These are phyloP conservation scores for Cuniculus paca DNA, from an alignment of 2,797 vertebrate species.

Conservation along the genomic window DNA sequence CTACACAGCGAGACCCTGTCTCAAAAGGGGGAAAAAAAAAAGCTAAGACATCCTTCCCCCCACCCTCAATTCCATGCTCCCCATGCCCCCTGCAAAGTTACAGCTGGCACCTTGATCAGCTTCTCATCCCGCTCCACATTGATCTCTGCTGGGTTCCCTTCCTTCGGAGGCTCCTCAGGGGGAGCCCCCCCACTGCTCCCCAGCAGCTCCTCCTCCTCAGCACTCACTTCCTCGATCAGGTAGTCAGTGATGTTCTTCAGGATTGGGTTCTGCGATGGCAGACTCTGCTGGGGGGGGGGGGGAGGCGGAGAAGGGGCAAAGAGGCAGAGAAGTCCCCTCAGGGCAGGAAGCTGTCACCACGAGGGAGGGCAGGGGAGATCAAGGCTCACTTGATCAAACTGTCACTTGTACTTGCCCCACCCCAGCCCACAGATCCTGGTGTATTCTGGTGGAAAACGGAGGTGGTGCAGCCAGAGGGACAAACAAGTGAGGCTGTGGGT, in stretches of 20 bases:
- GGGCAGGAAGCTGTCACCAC: neutral
- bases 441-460: neutral
- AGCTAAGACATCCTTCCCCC: neutral
- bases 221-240: slow-evolving; percentile 97
- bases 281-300: slow-evolving; percentile 77
- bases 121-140: slow-evolving; percentile 96
- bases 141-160: slow-evolving; percentile 94
- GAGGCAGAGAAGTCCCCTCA: neutral
- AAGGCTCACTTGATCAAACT: neutral
- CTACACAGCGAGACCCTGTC: neutral
- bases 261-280: slow-evolving; percentile 94
- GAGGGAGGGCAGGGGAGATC: neutral
- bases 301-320: neutral
- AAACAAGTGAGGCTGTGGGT: too few relatives aligned
- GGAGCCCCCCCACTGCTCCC: slow-evolving; percentile 91
- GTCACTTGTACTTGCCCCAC: neutral
- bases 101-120: slow-evolving; percentile 92
- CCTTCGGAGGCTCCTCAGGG: slow-evolving; percentile 92
- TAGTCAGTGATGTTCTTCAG: slow-evolving; percentile 97
- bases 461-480: neutral
- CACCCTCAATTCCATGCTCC: too few relatives aligned
- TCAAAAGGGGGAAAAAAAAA: neutral
- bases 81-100: accelerated
- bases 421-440: neutral
- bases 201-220: slow-evolving; percentile 96